phyloP scores from a whole-genome alignment of 2,888 invertebrate species.

The Melieria picta region DNA sequence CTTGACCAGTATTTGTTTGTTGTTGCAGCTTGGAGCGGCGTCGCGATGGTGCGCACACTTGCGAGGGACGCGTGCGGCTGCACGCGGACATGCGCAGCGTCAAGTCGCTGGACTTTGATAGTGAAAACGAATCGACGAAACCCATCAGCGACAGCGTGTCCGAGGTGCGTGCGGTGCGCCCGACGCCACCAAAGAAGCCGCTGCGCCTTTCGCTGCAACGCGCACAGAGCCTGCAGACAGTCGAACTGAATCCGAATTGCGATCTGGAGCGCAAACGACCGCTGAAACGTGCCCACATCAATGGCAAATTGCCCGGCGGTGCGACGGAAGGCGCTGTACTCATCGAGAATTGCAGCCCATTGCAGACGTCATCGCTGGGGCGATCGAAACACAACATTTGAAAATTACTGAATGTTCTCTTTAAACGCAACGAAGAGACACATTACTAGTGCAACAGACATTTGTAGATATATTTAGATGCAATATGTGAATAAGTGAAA shows the following conservation, averaged over 20 bases:
- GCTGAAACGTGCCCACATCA: conserved; percentile 62
- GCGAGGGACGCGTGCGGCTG: conserved; percentile 52
- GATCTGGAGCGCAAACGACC: conserved; percentile 63
- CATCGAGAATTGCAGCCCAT: conserved; percentile 57
- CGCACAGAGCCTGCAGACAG: conserved; percentile 83
- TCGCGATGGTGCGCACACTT: conserved; percentile 50
- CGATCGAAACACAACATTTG: conserved; percentile 61
- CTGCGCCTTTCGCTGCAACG: conserved; percentile 83
- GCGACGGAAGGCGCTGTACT: conserved; percentile 48
- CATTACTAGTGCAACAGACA: conserved; percentile 24
- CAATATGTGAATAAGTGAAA: too few species aligned
- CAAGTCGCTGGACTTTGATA: conserved; percentile 81
- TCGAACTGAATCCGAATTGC: conserved; percentile 63
- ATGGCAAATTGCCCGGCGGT: conserved; percentile 44
- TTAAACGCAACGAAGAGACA: conserved; percentile 39
- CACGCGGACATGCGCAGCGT: conserved; percentile 69
- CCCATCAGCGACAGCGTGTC: conserved; percentile 70
- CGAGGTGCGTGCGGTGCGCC: conserved; percentile 71
- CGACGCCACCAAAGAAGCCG: conserved; percentile 87
- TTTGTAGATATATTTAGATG: background rate
- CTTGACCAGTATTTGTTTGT: background rate
- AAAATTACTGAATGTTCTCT: conserved; percentile 55
- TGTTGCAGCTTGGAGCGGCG: conserved; percentile 55
- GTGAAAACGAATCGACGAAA: conserved; percentile 70
- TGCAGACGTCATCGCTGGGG: conserved; percentile 63